Percentiles rank a stretch among this genome's conserved stretches.
These are phyloP conservation scores for Phyto melanocephala DNA, from an alignment of 2,888 invertebrate species.

Conservation along the genomic window DNA sequence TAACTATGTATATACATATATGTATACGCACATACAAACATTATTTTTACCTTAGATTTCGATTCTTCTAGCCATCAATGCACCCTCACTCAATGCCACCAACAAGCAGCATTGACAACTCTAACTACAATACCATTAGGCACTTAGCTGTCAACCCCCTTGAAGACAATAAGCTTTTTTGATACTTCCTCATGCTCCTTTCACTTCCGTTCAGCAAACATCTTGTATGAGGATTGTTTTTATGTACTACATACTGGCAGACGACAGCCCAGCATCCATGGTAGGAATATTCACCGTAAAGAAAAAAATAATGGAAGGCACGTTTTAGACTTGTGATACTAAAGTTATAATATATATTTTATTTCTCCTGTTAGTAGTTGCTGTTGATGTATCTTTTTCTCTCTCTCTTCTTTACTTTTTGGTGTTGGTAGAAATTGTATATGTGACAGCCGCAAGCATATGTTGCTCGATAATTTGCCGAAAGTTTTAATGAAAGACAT, in stretches of 20 bases:
- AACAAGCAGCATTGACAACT: background rate
- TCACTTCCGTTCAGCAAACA: background rate
- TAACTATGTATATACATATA: no score
- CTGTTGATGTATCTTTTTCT: conserved; percentile 16
- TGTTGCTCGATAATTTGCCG: conserved; percentile 79
- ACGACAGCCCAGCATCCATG: conserved; percentile 32
- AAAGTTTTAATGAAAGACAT: conserved; percentile 79
- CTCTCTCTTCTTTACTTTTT: background rate
- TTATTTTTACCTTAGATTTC: background rate
- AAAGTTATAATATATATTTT: conserved; percentile 43
- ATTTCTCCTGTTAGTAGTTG: conserved; percentile 13
- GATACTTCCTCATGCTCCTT: background rate
- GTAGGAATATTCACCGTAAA: conserved; percentile 7
- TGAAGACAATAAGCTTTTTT: conserved; percentile 37
- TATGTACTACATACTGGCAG: background rate
- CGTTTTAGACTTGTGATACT: conserved; percentile 50
- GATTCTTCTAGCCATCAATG: background rate
- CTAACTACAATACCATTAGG: conserved; percentile 8
- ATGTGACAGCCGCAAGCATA: conserved; percentile 76
- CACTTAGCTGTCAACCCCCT: conserved; percentile 52
- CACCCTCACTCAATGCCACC: background rate
- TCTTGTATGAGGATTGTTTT: background rate
- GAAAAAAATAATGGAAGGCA: conserved; percentile 22
- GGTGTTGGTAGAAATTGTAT: conserved; percentile 43
- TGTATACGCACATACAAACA: no score